Conservation (phyloP, 2,888 invertebrate species). For the Parthenolecanium corni region DNA sequence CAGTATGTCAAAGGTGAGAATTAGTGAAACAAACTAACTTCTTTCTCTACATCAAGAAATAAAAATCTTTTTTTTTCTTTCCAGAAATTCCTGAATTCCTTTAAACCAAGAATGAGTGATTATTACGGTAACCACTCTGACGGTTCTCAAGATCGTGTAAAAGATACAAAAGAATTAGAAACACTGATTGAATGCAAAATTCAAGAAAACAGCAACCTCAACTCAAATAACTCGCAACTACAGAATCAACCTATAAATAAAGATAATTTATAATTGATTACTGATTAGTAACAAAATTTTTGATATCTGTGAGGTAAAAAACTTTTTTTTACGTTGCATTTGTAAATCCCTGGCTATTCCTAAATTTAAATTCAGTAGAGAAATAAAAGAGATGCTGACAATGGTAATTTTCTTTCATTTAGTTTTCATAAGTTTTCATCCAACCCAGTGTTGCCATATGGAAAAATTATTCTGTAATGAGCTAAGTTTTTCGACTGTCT, state of each 20-base stretch:
- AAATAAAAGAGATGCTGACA: too few species aligned
- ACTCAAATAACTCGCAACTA: constrained; percentile 19
- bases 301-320: neutral
- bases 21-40: neutral
- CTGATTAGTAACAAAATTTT: neutral
- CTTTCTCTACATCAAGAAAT: too few species aligned
- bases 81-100: constrained; percentile 65
- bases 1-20: constrained; percentile 55
- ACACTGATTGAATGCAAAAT: constrained; percentile 36
- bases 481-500: too few species aligned
- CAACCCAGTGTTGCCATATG: too few species aligned
- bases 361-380: too few species aligned
- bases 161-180: constrained; percentile 42
- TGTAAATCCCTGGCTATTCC: too few species aligned
- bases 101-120: constrained; percentile 60
- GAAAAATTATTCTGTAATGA: too few species aligned
- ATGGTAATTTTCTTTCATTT: too few species aligned
- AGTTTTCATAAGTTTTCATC: too few species aligned
- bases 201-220: constrained; percentile 33
- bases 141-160: constrained; percentile 40
- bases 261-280: constrained; percentile 1
- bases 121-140: constrained; percentile 36
- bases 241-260: neutral
- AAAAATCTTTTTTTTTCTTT: constrained; percentile 32
- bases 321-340: too few species aligned